phyloP scores from a whole-genome alignment of 64 coral and sea anemone genomes.

The Stylophora pistillata region DNA sequence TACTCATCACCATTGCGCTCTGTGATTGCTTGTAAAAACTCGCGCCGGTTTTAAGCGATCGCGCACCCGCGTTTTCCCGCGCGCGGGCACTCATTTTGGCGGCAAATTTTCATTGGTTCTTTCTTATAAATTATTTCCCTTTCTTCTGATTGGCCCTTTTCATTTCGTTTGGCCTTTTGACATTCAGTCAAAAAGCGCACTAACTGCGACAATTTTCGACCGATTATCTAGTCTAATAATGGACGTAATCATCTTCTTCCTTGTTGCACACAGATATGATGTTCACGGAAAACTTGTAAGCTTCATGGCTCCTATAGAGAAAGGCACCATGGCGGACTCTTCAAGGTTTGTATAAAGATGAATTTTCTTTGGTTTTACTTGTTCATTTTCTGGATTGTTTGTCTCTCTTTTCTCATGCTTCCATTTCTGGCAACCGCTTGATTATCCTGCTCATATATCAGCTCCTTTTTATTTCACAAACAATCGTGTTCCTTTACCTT shows the following conservation, averaged over 20 bases:
- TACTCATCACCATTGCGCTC: too few relatives aligned
- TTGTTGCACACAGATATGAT: constrained; percentile 63
- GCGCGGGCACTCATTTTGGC: too few relatives aligned
- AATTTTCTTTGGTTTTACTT: background rate
- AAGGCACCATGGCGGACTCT: constrained; percentile 69
- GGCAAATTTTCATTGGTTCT: too few relatives aligned
- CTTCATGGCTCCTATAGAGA: constrained; percentile 94
- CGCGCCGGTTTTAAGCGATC: too few relatives aligned
- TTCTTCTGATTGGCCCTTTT: too few relatives aligned
- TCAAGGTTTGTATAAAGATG: constrained; percentile 64
- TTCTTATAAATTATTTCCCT: too few relatives aligned
- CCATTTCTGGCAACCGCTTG: background rate
- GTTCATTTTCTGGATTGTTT: background rate
- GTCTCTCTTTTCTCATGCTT: background rate
- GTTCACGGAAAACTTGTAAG: constrained; percentile 88
- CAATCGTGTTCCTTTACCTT: background rate
- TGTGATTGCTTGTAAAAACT: too few relatives aligned
- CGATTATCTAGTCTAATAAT: too few relatives aligned
- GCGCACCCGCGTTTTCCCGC: too few relatives aligned
- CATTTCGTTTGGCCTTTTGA: too few relatives aligned
- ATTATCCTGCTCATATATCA: background rate
- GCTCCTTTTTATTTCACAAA: background rate
- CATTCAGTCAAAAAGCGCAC: too few relatives aligned
- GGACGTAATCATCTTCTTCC: background rate
- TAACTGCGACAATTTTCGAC: too few relatives aligned